phyloP scores from a whole-genome alignment of 1,140 invertebrate species.

The Dysdera silvatica region DNA sequence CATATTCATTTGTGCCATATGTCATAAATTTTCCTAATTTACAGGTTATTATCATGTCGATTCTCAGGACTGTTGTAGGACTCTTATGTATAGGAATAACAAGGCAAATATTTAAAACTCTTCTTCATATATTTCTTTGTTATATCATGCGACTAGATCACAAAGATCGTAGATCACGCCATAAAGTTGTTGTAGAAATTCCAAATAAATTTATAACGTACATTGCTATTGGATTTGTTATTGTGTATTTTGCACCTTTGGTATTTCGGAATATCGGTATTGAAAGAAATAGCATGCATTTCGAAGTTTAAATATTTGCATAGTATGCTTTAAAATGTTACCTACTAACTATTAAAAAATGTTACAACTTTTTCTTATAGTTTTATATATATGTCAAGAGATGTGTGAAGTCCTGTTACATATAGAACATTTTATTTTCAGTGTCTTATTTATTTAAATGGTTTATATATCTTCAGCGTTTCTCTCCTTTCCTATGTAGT shows the following conservation, averaged over 20 bases:
- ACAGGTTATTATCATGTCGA: slow-evolving; percentile 54
- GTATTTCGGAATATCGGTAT: slow-evolving; percentile 66
- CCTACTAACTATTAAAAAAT: too few species aligned
- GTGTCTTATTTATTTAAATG: too few species aligned
- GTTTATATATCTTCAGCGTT: too few species aligned
- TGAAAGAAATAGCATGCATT: slow-evolving; percentile 71
- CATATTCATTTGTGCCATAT: slow-evolving; percentile 55
- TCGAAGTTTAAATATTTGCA: slow-evolving; percentile 70
- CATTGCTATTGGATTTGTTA: slow-evolving; percentile 64
- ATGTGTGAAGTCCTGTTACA: too few species aligned
- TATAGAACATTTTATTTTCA: too few species aligned
- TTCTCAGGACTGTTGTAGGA: slow-evolving; percentile 64
- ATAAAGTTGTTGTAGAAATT: slow-evolving; percentile 55
- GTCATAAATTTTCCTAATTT: slow-evolving; percentile 66
- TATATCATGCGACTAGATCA: slow-evolving; percentile 57
- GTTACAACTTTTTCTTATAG: too few species aligned
- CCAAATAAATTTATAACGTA: slow-evolving; percentile 72
- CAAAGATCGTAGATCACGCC: slow-evolving; percentile 41
- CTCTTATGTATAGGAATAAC: slow-evolving; percentile 61
- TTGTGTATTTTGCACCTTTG: slow-evolving; percentile 65
- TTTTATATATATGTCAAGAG: too few species aligned
- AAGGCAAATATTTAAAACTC: slow-evolving; percentile 57
- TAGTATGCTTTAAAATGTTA: too few species aligned
- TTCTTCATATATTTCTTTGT: slow-evolving; percentile 60
- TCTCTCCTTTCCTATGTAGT: too few species aligned